Percentiles rank a stretch among this genome's conserved stretches.
Conservation (phyloP, 1,140 invertebrate species). For the Carposina sasakii region DNA sequence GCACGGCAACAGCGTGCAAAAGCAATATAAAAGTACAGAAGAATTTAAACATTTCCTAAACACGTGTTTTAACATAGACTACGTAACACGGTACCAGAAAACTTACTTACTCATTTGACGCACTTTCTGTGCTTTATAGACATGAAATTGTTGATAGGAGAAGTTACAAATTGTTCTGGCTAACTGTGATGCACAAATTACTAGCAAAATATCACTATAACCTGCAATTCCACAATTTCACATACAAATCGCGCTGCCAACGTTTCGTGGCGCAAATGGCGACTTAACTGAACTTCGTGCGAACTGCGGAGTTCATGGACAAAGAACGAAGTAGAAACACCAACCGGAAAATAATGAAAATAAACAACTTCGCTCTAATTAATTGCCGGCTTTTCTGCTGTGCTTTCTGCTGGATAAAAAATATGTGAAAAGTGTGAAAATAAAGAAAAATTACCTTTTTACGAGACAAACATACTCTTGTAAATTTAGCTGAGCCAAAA, state of each 20-base stretch:
- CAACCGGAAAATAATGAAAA: no score
- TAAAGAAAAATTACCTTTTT: constrained; percentile 44
- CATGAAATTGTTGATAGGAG: constrained; percentile 17
- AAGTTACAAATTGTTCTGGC: constrained; percentile 28
- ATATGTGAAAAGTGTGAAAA: constrained; percentile 27
- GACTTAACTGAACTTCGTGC: constrained; percentile 47
- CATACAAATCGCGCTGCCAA: constrained; percentile 38
- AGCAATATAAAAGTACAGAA: constrained; percentile 10
- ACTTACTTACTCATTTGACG: constrained; percentile 46
- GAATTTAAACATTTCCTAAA: constrained; percentile 17
- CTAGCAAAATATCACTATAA: constrained; percentile 47
- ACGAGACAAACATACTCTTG: constrained; percentile 60
- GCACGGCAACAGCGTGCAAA: constrained; percentile 5
- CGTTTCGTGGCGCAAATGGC: constrained; percentile 64
- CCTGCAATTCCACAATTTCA: constrained; percentile 47
- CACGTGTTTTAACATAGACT: constrained; percentile 14
- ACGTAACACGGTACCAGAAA: constrained; percentile 21
- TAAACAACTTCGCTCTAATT: constrained; percentile 44
- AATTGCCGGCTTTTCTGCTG: constrained; percentile 28
- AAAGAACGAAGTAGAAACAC: no score
- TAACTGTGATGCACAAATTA: constrained; percentile 38
- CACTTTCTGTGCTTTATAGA: constrained; percentile 30
- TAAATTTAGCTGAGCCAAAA: constrained; percentile 64
- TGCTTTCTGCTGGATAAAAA: constrained; percentile 13
- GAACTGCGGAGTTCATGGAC: constrained; percentile 15